These are phyloP conservation scores for Andinoacara biseriatus DNA, from an alignment of 2,113 vertebrate genomes.

Conservation along the genomic window DNA sequence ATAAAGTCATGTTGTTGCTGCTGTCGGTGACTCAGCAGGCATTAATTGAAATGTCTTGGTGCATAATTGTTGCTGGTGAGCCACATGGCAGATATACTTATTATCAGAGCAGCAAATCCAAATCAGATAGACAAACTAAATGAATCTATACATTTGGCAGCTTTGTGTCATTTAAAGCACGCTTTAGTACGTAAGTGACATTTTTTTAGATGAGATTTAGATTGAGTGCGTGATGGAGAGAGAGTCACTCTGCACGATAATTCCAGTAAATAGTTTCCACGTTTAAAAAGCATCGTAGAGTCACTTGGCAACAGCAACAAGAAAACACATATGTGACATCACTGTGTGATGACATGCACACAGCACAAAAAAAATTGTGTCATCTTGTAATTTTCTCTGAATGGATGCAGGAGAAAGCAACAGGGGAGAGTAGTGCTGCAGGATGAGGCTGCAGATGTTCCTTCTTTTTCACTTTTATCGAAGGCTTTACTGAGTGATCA, in stretches of 20 bases:
- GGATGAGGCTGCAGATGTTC: conserved; percentile 20
- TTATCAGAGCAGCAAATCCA: too few species aligned
- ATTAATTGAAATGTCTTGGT: not conserved
- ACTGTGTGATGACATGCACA: not conserved
- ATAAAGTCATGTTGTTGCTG: not conserved
- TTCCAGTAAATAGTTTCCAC: not conserved
- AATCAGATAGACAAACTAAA: not conserved
- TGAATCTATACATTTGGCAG: not conserved
- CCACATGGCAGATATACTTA: too few species aligned
- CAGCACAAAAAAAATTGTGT: not conserved
- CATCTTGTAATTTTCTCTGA: not conserved
- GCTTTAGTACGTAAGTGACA: not conserved
- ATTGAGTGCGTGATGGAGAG: not conserved
- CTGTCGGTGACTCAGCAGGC: not conserved
- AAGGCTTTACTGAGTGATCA: not conserved
- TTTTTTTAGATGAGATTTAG: not conserved
- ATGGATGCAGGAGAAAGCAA: not conserved
- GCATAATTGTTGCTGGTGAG: not conserved
- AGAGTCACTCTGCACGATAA: not conserved
- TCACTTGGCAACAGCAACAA: fast-evolving
- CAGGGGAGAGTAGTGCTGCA: not conserved
- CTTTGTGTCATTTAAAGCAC: not conserved
- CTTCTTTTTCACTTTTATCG: not conserved
- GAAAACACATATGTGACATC: not conserved
- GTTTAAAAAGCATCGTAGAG: not conserved